These are phyloP conservation scores for Agonum fuliginosum DNA, from an alignment of 2,888 invertebrate genomes.

Conservation along the genomic window DNA sequence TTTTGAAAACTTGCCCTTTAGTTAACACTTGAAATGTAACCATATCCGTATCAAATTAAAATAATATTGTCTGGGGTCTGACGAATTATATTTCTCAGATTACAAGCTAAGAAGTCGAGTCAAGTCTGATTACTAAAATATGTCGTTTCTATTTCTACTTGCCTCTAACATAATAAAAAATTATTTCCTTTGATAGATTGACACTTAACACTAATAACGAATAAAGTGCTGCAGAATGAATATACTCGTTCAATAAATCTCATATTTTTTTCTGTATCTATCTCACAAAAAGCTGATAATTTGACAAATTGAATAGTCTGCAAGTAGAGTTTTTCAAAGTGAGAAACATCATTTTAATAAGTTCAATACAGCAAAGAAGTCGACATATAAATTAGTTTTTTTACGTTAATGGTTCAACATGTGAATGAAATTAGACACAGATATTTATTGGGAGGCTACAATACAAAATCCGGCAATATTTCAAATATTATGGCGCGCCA, in stretches of 20 bases:
- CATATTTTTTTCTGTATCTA: not conserved
- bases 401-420: constrained; percentile 1
- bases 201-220: not conserved
- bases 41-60: no score
- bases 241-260: constrained; percentile 1
- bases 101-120: no score
- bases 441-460: constrained; percentile 19
- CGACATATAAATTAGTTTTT: constrained; percentile 26
- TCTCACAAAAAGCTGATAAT: constrained; percentile 20
- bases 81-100: no score
- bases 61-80: no score
- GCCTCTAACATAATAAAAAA: no score
- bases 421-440: constrained; percentile 35
- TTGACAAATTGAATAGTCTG: constrained; percentile 9
- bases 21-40: no score
- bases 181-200: not conserved
- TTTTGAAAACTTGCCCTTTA: no score
- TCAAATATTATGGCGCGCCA: constrained; percentile 15
- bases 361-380: constrained; percentile 5
- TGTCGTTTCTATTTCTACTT: no score
- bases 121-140: no score
- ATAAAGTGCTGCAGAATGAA: not conserved
- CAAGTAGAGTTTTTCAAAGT: not conserved
- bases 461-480: constrained; percentile 22
- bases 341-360: constrained; percentile 21